These are phyloP conservation scores for Gila orcuttii DNA, from an alignment of 2,113 vertebrate genomes.

Conservation along the genomic window DNA sequence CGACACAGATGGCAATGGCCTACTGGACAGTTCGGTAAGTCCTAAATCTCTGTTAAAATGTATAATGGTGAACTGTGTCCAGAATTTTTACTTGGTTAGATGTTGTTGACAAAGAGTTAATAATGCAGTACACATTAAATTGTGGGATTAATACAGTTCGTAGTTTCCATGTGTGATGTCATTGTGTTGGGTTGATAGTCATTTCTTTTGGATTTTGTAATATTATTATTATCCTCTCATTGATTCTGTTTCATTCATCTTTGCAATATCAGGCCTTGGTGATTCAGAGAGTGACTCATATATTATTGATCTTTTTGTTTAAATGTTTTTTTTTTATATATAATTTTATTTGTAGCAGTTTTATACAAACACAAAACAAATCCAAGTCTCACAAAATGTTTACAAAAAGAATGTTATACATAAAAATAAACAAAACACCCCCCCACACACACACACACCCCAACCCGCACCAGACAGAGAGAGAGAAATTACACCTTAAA, in stretches of 20 bases:
- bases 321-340: too few species aligned
- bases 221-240: neutral
- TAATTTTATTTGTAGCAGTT: too few species aligned
- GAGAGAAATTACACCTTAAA: too few species aligned
- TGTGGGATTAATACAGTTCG: neutral
- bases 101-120: neutral
- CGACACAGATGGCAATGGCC: slow-evolving; percentile 89
- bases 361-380: too few species aligned
- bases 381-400: too few species aligned
- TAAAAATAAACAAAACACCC: too few species aligned
- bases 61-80: neutral
- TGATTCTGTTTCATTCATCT: neutral
- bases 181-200: neutral
- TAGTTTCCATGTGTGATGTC: neutral
- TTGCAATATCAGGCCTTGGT: neutral
- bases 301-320: slow-evolving; percentile 1
- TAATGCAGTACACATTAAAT: neutral
- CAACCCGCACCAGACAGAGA: too few species aligned
- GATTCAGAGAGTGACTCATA: neutral
- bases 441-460: too few species aligned
- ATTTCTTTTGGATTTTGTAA: neutral
- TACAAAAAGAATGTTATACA: too few species aligned
- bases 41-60: neutral
- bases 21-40: slow-evolving; percentile 92
- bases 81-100: neutral